Evolutionary conservation across 2,888 invertebrate genomes (phyloP).

Genomic region (Zaprionus bogoriensis): DNA sequence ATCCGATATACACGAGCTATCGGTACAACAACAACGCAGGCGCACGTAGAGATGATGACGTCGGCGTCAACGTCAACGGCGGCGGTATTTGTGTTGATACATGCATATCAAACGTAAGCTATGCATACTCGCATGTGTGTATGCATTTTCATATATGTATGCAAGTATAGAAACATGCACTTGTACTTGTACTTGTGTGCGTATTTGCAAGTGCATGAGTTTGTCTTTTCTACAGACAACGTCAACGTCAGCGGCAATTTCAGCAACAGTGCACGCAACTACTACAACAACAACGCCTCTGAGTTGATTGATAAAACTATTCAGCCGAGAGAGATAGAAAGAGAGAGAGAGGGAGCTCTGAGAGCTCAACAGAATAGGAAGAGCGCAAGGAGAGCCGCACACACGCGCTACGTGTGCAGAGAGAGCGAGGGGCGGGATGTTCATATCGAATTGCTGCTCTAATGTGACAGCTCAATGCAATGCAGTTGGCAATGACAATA

Average conservation of each 20-base stretch:
- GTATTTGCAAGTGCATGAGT: neutral
- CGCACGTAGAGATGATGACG: slow-evolving; percentile 13
- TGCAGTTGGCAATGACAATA: slow-evolving; percentile 74
- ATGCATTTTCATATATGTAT: slow-evolving; percentile 1
- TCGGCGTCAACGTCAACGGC: slow-evolving; percentile 33
- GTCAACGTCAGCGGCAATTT: slow-evolving; percentile 73
- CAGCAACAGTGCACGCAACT: slow-evolving; percentile 74
- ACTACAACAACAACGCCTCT: slow-evolving; percentile 66
- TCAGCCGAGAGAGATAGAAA: slow-evolving; percentile 42
- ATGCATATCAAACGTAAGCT: slow-evolving; percentile 66
- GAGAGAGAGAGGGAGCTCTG: slow-evolving; percentile 1
- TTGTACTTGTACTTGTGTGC: slow-evolving; percentile 25
- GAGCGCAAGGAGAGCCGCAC: slow-evolving; percentile 21
- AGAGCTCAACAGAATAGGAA: no score
- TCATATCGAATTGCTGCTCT: slow-evolving; percentile 75
- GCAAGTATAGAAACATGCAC: no score
- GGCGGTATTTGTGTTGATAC: slow-evolving; percentile 69
- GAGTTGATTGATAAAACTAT: slow-evolving; percentile 73
- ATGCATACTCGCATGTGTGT: slow-evolving; percentile 7
- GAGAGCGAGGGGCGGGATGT: slow-evolving; percentile 17
- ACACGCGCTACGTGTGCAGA: neutral
- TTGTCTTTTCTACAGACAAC: slow-evolving; percentile 56
- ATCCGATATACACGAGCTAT: slow-evolving; percentile 31
- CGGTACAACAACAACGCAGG: slow-evolving; percentile 7
- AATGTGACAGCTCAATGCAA: slow-evolving; percentile 80